These are phyloP conservation scores for Meiosimyza platycephala DNA, from an alignment of 2,888 invertebrate species.

Conservation along the genomic window DNA sequence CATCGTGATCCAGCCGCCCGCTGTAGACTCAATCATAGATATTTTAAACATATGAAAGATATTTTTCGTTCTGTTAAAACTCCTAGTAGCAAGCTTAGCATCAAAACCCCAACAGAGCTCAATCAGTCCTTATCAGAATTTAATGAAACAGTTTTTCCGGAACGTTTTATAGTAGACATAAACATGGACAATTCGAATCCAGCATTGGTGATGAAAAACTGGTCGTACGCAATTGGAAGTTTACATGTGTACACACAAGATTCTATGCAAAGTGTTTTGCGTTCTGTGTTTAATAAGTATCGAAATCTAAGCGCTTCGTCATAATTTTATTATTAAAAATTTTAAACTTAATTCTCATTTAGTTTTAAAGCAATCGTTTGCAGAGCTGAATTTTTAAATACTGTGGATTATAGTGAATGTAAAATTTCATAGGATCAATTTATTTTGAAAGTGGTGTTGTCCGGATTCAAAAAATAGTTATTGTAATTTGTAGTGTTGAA, in stretches of 20 bases:
- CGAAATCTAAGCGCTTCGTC: not conserved
- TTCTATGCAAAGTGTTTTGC: constrained; percentile 1
- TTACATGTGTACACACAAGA: constrained; percentile 12
- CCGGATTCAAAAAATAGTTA: too few species aligned
- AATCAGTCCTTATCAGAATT: constrained; percentile 37
- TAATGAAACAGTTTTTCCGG: constrained; percentile 40
- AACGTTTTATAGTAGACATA: constrained; percentile 55
- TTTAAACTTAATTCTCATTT: too few species aligned
- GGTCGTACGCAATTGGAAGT: constrained; percentile 48
- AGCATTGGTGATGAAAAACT: constrained; percentile 55
- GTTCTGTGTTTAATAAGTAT: constrained; percentile 36
- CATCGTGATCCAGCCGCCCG: constrained; percentile 44
- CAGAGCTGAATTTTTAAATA: too few species aligned
- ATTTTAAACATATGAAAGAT: constrained; percentile 49
- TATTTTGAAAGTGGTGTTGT: too few species aligned
- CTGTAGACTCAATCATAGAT: constrained; percentile 48
- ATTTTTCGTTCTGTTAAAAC: constrained; percentile 45
- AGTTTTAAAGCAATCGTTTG: too few species aligned
- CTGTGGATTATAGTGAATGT: too few species aligned
- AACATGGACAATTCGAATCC: constrained; percentile 48
- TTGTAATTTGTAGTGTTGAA: too few species aligned
- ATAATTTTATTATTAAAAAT: too few species aligned
- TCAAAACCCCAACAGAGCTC: constrained; percentile 44
- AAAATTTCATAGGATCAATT: too few species aligned
- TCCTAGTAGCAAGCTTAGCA: constrained; percentile 25